These are phyloP conservation scores for Chymomyza procnemis DNA, from an alignment of 2,888 invertebrate species.

Conservation along the genomic window DNA sequence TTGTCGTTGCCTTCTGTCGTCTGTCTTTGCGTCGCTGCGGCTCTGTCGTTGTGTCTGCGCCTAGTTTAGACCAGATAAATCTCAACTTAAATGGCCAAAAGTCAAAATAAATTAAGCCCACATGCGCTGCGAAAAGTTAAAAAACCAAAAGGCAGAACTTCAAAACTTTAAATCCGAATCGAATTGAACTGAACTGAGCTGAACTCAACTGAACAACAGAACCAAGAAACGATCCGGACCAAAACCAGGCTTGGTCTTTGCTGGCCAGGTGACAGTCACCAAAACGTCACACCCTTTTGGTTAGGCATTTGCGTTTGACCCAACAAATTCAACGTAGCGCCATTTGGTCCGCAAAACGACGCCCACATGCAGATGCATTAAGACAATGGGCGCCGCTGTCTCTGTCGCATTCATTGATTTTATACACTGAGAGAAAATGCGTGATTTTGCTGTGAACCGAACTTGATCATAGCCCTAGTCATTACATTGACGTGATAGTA, in stretches of 20 bases:
- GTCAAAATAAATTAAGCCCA: slow-evolving; percentile 75
- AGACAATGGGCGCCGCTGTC: slow-evolving; percentile 47
- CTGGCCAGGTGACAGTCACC: slow-evolving; percentile 57
- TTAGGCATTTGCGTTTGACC: slow-evolving; percentile 55
- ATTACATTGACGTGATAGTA: too few relatives aligned
- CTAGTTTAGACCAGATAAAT: slow-evolving; percentile 72
- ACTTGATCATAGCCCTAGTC: too few relatives aligned
- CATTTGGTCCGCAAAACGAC: slow-evolving; percentile 54
- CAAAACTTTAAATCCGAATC: not conserved
- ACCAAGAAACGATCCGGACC: not conserved
- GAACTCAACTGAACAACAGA: not conserved
- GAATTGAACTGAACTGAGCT: not conserved
- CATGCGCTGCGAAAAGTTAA: slow-evolving; percentile 41
- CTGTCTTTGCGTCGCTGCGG: not conserved
- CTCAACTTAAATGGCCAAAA: slow-evolving; percentile 74
- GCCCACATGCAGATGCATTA: slow-evolving; percentile 65
- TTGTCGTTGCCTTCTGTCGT: slow-evolving; percentile 34
- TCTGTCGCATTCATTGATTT: slow-evolving; percentile 20
- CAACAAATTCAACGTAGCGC: slow-evolving; percentile 30
- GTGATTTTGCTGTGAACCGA: too few relatives aligned
- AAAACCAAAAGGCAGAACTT: not conserved
- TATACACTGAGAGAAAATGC: not conserved
- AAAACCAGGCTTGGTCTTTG: not conserved
- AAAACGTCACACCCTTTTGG: slow-evolving; percentile 70
- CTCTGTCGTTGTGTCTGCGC: slow-evolving; percentile 41